Evolutionary conservation across 2,888 invertebrate genomes (phyloP), one percentile per base, ranked within the genome.

Genomic region (Nasonia oneida): DNA sequence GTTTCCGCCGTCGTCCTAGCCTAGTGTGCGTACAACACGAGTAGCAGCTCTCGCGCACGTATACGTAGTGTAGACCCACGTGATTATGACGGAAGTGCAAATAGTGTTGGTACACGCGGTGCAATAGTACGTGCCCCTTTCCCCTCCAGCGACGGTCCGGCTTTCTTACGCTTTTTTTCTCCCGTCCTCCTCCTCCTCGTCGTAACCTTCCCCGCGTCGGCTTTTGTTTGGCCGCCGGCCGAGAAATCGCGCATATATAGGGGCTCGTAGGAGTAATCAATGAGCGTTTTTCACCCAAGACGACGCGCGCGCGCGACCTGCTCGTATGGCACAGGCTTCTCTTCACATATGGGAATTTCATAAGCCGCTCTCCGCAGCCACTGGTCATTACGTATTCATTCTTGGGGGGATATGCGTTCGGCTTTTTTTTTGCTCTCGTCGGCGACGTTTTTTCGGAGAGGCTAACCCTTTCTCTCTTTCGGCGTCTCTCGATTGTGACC

Each of bases 31-130:
- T 29, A 29, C 29, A 29, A 29, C 29, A 29, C 29, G 29, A 29
- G 29, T 29, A 29, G 29, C 1, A 29, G 37, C 57, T 23, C 29
- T 33, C 67, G 37, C 5, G 80, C 37, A 79, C 37, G 6, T 10
- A 29, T 6, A 57, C 42, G n/a, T 71, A 33, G 73, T 74, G 57
- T 88, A 23, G 57, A 23, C 23, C 23, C 79, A 76, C 74, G 82
- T 87, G 89, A 90, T 90, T 90, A 89, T 88, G 89, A 88, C 87
- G 88, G 89, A 88, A 88, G 88, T 86, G 89, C 88, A 89, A 89
- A 90, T 89, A 89, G 12, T 74, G 33, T 23, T 2, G 47, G 18
- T 81, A 47, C 14, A 29, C 39, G 70, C 50, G 78, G 47, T 33
- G 23, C 53, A 23, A 50, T 53, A 57, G 23, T 42, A 71, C 39